Evolutionary conservation across 1,140 invertebrate genomes (phyloP).

Genomic region (Parasteatoda tepidariorum): DNA sequence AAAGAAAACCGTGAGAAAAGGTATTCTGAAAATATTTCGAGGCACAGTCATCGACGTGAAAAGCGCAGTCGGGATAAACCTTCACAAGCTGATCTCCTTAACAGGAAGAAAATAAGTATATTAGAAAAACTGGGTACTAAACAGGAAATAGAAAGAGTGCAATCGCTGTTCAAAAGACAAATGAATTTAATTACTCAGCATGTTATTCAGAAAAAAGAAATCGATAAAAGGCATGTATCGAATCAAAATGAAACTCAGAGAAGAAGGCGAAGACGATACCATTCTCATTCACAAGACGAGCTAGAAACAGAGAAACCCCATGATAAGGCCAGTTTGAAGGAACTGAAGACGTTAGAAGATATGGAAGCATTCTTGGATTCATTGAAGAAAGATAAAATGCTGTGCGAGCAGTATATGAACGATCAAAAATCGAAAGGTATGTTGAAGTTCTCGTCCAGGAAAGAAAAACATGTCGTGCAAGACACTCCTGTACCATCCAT

Average conservation of each 20-base stretch:
- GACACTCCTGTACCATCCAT: not conserved
- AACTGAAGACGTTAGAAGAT: constrained; percentile 25
- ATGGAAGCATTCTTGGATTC: constrained; percentile 24
- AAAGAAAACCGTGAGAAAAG: not conserved
- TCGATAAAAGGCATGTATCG: not conserved
- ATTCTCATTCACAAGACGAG: not conserved
- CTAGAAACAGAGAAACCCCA: not conserved
- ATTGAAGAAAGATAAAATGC: constrained; percentile 7
- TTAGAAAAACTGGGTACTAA: not conserved
- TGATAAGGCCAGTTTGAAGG: not conserved
- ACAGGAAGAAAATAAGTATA: not conserved
- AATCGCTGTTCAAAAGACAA: constrained; percentile 31
- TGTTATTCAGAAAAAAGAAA: constrained; percentile 13
- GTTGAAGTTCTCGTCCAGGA: constrained; percentile 28
- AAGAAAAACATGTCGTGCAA: not conserved
- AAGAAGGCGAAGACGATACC: not conserved
- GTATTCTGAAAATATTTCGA: not conserved
- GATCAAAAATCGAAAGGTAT: not conserved
- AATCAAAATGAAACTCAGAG: not conserved
- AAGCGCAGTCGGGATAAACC: not conserved
- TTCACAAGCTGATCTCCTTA: not conserved
- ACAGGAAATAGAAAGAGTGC: constrained; percentile 5
- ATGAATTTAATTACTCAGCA: constrained; percentile 34
- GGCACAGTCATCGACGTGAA: too few relatives aligned
- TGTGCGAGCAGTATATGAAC: not conserved